These are phyloP conservation scores for Smittia aterrima DNA, from an alignment of 2,888 invertebrate genomes.

Conservation along the genomic window DNA sequence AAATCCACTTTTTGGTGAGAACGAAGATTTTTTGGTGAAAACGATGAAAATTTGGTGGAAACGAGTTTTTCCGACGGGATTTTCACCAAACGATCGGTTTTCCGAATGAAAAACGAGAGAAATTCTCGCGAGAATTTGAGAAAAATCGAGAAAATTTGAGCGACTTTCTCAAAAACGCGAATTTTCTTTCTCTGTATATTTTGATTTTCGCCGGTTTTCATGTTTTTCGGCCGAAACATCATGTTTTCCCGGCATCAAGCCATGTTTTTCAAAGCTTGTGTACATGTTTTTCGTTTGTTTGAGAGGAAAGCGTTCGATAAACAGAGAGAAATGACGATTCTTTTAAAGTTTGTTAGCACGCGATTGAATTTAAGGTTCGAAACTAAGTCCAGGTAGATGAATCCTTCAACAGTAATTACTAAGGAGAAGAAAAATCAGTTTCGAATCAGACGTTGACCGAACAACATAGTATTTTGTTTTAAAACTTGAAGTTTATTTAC, in stretches of 20 bases:
- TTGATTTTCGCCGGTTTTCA: constrained; percentile 4
- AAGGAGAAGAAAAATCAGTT: no score
- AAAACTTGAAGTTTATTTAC: no score
- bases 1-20: no score
- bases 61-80: background rate
- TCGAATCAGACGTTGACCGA: no score
- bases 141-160: background rate
- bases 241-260: background rate
- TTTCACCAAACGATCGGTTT: background rate
- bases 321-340: no score
- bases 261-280: background rate
- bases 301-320: no score
- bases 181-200: constrained; percentile 6
- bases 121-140: background rate
- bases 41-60: background rate
- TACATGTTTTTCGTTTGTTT: background rate
- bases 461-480: no score
- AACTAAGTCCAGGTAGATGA: no score
- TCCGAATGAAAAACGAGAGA: background rate
- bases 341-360: no score
- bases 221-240: background rate
- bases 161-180: background rate
- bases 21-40: background rate
- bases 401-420: no score
- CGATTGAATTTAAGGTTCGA: no score